Evolutionary conservation across 2,113 vertebrate species (phyloP), one percentile per base, ranked within the genome.

Genomic region (Cinclus cinclus): DNA sequence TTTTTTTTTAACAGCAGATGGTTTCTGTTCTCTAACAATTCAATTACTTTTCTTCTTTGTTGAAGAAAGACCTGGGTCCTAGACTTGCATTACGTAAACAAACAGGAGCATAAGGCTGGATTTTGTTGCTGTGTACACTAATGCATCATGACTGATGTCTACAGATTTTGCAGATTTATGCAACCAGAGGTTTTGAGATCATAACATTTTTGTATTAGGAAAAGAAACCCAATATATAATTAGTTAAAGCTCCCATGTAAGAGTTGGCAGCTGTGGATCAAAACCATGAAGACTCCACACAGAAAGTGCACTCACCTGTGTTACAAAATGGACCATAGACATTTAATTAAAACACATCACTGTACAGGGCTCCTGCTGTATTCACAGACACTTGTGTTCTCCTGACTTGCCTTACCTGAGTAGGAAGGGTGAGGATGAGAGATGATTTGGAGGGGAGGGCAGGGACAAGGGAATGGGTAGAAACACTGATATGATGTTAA

Each of bases 231-330:
- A 80, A 41, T 20, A 42, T 10, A 53, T 39, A 10, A 28, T 71
- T 62, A 55, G 14, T 81, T 50, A 58, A 76, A 90, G 15, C 22
- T 78, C 19, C 24, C 31, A 21, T 5, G 7, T 39, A 67, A 73
- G 41, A 47, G 49, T 74, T 55, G 6, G 70, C 58, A 55, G 35
- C n/a, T 39, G 56, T 16, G 75, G 76, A 68, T 79, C 58, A 62
- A 83, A 95, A 91, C 5, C 44, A 79, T 28, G 37, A 90, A 82
- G 65, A 71, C 75, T 94, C 59, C 65, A 89, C 60, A 94, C 1
- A 64, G 31, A 88, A 94, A 94, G 50, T 28, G 24, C 89, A 97
- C 97, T 97, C 95, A 97, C 97, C 96, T 97, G 88, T 59, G 55
- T 95, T 83, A 95, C 73, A 87, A 74, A 92, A 92, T 1, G 50